Evolutionary conservation across 2,888 invertebrate species (phyloP).

Genomic region (Antheraea assamensis): DNA sequence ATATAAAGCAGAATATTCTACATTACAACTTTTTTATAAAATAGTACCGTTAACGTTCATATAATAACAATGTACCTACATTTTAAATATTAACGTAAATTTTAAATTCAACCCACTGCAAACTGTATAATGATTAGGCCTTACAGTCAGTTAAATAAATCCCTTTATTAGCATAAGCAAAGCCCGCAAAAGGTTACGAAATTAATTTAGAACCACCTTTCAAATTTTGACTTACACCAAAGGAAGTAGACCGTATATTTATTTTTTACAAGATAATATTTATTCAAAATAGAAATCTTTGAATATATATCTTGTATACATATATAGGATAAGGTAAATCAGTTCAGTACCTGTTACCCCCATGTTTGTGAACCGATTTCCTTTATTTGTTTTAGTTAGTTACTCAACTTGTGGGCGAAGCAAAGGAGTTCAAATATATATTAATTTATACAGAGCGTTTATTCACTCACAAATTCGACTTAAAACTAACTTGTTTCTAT

Average conservation of each 20-base stretch:
- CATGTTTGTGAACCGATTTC: too few relatives aligned
- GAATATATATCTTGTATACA: too few relatives aligned
- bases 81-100: neutral
- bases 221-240: neutral
- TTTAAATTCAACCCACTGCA: slow-evolving; percentile 2
- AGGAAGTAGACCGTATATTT: slow-evolving; percentile 10
- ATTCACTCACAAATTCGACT: too few relatives aligned
- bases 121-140: slow-evolving; percentile 11
- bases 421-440: too few relatives aligned
- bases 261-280: neutral
- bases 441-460: too few relatives aligned
- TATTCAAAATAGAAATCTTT: neutral
- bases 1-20: too few relatives aligned
- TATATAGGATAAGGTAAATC: too few relatives aligned
- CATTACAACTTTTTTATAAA: neutral
- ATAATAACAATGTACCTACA: neutral
- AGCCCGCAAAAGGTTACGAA: slow-evolving; percentile 15
- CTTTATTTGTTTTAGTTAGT: too few relatives aligned
- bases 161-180: slow-evolving; percentile 14
- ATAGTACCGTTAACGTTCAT: neutral
- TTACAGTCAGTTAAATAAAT: slow-evolving; percentile 14
- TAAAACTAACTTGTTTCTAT: too few relatives aligned
- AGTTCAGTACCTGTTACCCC: too few relatives aligned
- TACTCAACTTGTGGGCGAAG: too few relatives aligned
- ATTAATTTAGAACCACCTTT: slow-evolving; percentile 14